Percentiles rank a stretch among this genome's conserved stretches.
These are phyloP conservation scores for Amblyteles armatorius DNA, from an alignment of 2,888 invertebrate species.

Conservation along the genomic window DNA sequence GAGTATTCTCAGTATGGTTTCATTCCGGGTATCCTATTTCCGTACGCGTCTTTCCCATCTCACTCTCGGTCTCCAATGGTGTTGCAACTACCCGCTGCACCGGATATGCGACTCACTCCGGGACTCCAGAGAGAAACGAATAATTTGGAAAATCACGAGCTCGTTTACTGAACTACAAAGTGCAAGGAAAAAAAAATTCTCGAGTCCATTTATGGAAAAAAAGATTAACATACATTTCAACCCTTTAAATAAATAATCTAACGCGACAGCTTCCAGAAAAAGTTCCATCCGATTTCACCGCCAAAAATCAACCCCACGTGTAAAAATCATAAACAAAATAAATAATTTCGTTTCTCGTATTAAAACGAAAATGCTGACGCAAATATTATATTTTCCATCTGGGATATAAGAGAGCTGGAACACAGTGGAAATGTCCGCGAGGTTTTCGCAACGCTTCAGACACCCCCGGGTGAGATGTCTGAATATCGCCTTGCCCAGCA, in stretches of 20 bases:
- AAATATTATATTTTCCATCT: too few relatives aligned
- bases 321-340: too few relatives aligned
- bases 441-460: too few relatives aligned
- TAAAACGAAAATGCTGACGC: too few relatives aligned
- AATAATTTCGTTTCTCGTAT: too few relatives aligned
- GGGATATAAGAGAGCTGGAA: too few relatives aligned
- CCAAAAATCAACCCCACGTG: too few relatives aligned
- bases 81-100: constrained; percentile 8
- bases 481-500: not conserved
- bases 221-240: too few relatives aligned
- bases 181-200: not conserved
- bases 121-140: constrained; percentile 26
- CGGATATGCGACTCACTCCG: constrained; percentile 20
- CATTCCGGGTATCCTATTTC: constrained; percentile 60
- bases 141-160: constrained; percentile 6
- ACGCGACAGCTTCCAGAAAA: too few relatives aligned
- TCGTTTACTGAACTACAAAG: not conserved
- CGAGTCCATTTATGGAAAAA: not conserved
- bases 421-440: too few relatives aligned
- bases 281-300: too few relatives aligned
- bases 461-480: not conserved
- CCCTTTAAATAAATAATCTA: too few relatives aligned
- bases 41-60: constrained; percentile 28
- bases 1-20: constrained; percentile 56
- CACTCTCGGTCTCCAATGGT: constrained; percentile 22